Evolutionary conservation across 2,888 invertebrate genomes (phyloP).

Genomic region (Trileptium ribeirensis): DNA sequence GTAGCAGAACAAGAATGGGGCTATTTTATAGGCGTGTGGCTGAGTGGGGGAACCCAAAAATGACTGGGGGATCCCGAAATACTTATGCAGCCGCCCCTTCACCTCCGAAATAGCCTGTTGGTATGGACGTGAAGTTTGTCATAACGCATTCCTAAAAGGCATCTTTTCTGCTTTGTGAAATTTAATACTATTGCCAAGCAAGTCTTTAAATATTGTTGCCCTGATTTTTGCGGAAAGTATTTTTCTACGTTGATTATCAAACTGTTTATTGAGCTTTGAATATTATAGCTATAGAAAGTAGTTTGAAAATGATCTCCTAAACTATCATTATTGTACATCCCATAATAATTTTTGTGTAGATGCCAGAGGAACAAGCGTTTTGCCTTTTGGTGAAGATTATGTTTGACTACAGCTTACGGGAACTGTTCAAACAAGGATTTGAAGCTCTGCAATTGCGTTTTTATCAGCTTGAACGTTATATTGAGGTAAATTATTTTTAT

Average conservation of each 20-base stretch:
- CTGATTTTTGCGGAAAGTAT: neutral
- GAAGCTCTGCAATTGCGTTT: conserved; percentile 87
- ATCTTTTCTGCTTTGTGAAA: too few species aligned
- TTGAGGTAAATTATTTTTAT: conserved; percentile 75
- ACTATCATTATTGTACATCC: neutral
- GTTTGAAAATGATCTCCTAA: neutral
- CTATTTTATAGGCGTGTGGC: too few species aligned
- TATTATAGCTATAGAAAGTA: neutral
- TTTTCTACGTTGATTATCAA: conserved; percentile 16
- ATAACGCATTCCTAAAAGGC: too few species aligned
- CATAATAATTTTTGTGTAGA: conserved; percentile 63
- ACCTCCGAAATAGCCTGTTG: too few species aligned
- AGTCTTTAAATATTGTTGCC: too few species aligned
- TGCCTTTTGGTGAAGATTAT: conserved; percentile 89
- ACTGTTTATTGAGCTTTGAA: neutral
- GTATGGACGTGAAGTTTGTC: too few species aligned
- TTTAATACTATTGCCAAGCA: too few species aligned
- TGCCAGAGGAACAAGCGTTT: conserved; percentile 99
- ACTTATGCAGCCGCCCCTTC: too few species aligned
- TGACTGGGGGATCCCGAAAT: too few species aligned
- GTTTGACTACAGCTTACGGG: conserved; percentile 88
- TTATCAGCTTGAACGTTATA: conserved; percentile 84
- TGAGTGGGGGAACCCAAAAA: too few species aligned
- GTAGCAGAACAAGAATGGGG: too few species aligned
- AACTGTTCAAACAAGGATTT: conserved; percentile 92